phyloP scores from a whole-genome alignment of 1,140 invertebrate genomes.

The Trissolcus basalis region DNA sequence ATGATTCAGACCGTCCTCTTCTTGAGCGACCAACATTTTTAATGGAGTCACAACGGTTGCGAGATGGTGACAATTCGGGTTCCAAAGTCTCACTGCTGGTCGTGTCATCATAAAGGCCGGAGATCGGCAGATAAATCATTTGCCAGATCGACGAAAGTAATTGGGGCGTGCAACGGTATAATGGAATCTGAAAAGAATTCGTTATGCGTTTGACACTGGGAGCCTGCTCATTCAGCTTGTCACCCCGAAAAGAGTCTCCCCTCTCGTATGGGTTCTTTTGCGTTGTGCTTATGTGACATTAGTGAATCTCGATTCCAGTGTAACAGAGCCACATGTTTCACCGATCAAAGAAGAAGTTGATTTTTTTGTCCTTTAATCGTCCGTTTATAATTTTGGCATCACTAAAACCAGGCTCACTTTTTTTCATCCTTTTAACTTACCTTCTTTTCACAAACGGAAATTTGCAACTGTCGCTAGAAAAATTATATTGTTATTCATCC shows the following conservation, averaged over 20 bases:
- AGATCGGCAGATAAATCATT: constrained; percentile 68
- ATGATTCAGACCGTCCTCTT: constrained; percentile 27
- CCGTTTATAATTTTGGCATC: too few relatives aligned
- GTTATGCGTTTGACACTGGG: constrained; percentile 56
- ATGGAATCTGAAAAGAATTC: constrained; percentile 69
- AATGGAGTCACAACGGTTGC: constrained; percentile 37
- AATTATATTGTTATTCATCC: too few relatives aligned
- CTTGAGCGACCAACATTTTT: constrained; percentile 12
- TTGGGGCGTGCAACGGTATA: constrained; percentile 67
- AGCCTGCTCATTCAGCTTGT: constrained; percentile 10
- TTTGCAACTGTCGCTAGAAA: too few relatives aligned
- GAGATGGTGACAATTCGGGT: constrained; percentile 28
- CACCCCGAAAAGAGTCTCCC: constrained; percentile 5
- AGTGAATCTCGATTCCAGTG: not conserved
- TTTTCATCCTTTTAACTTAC: not conserved
- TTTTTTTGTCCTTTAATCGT: too few relatives aligned
- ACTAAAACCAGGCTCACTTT: too few relatives aligned
- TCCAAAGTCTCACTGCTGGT: constrained; percentile 17
- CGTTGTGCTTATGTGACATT: constrained; percentile 9
- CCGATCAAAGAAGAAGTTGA: too few relatives aligned
- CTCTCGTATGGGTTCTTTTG: constrained; percentile 10
- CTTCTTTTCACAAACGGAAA: too few relatives aligned
- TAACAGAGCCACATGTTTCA: too few relatives aligned
- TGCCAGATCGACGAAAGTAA: constrained; percentile 65
- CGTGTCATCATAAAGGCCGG: constrained; percentile 24